A percentile compares a stretch with the other conserved stretches of the same genome.
These are phyloP conservation scores for Pentamera pediparva DNA, from an alignment of 53 echinoderm and acorn worm species.

Conservation along the genomic window DNA sequence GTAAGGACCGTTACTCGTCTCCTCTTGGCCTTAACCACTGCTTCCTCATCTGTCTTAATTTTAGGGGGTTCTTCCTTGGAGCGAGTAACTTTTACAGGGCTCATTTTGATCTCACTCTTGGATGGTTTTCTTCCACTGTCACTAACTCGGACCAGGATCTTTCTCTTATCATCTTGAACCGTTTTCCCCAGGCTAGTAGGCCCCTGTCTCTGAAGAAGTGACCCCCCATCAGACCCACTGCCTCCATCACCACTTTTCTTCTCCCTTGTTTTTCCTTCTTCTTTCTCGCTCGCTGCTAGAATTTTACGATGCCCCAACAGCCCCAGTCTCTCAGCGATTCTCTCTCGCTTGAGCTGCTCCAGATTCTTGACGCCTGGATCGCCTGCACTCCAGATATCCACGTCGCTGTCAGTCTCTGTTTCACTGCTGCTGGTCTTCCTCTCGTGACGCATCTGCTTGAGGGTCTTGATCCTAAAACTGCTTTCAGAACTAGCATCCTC, in stretches of 20 bases:
- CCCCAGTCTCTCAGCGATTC: conserved; percentile 35
- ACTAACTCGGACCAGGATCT: not conserved
- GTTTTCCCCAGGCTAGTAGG: too few relatives aligned
- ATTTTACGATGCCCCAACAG: too few relatives aligned
- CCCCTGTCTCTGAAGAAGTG: not conserved
- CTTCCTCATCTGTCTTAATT: too few relatives aligned
- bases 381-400: not conserved
- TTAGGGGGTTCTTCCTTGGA: too few relatives aligned
- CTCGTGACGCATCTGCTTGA: conserved; percentile 35
- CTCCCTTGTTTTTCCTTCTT: not conserved
- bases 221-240: not conserved
- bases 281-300: not conserved
- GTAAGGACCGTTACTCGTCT: not conserved
- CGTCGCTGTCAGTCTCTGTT: too few relatives aligned
- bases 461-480: conserved; percentile 23
- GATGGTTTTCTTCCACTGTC: too few relatives aligned
- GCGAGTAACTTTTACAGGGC: too few relatives aligned
- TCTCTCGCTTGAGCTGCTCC: conserved; percentile 47
- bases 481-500: not conserved
- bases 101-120: too few relatives aligned
- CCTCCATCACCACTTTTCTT: not conserved
- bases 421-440: not conserved
- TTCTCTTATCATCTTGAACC: not conserved
- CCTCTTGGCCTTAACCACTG: not conserved
- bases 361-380: conserved; percentile 36